Evolutionary conservation across 2,888 invertebrate genomes (phyloP), one percentile per base, ranked within the genome.

Genomic region (Catocala nupta): DNA sequence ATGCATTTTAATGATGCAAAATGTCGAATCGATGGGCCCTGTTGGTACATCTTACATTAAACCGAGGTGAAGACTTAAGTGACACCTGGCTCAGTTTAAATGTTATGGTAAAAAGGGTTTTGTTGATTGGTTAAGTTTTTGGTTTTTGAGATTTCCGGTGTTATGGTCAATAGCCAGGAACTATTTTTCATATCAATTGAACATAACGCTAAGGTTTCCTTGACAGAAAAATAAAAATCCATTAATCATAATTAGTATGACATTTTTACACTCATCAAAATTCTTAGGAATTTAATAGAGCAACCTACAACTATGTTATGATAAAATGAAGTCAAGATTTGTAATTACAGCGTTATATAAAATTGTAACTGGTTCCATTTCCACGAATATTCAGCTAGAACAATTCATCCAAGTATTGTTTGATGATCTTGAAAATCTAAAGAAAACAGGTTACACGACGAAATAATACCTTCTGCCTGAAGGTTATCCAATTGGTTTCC

Each of bases 1-100:
- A 92, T 93, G 92, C 89, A 92, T 95, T 95, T 95, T 95, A 95
- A 93, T 95, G 95, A 87, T 90, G 92, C 80, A 77, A 90, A 91
- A 89, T 90, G 88, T 85, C 81, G 86, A 85, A 87, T 90, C 91
- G 86, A 91, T 88, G 84, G 84, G 82, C 82, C 80, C 80, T 75
- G 72, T 73, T 67, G 71, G 77, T 73, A 75, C 81, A 68, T 72
- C 83, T 87, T 85, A 78, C 81, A 87, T 90, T 88, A 87, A 75
- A 77, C 70, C 63, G 73, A 72, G 82, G 81, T 79, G 73, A 75
- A 80, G 87, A 89, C 81, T 88, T 88, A 86, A 88, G 79, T 82
- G 81, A 82, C 88, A 88, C 84, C 86, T 86, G 87, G 83, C 68
- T 68, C 68, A 66, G 72, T 83, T 83, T 84, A 55, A 39, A 82